Percentiles rank a stretch among this genome's conserved stretches.
These are phyloP conservation scores for Ardeotis arabs DNA, from an alignment of 2,113 vertebrate species.

Conservation along the genomic window DNA sequence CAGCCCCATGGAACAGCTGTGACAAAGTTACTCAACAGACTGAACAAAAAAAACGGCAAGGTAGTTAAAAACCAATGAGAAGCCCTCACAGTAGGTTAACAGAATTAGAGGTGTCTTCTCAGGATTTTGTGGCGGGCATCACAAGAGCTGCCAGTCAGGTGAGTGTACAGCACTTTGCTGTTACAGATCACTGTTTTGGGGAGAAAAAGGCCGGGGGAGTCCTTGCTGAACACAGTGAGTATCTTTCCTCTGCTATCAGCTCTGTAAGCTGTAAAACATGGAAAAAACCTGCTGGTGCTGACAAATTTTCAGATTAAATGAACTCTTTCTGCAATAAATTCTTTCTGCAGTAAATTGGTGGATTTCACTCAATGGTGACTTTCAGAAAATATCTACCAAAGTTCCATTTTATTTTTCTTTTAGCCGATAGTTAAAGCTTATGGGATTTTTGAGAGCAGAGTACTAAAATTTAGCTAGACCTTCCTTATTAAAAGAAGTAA, in stretches of 20 bases:
- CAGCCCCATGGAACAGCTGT: accelerated
- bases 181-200: background rate
- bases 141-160: background rate
- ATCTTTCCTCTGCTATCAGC: background rate
- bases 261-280: background rate
- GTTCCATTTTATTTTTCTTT: constrained; percentile 15
- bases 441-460: constrained; percentile 57
- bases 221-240: background rate
- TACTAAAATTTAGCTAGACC: constrained; percentile 70
- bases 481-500: constrained; percentile 58
- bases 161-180: background rate
- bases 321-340: background rate
- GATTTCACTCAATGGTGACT: background rate
- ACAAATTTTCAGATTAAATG: background rate
- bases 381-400: constrained; percentile 1
- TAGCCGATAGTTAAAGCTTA: constrained; percentile 66
- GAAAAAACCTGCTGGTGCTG: background rate
- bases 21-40: background rate
- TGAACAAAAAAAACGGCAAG: background rate
- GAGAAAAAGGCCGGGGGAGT: accelerated
- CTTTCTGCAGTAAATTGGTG: background rate
- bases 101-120: background rate
- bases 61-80: background rate
- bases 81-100: background rate
- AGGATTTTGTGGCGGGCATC: background rate